phyloP scores from a whole-genome alignment of 2,113 vertebrate species.

The Hypomesus transpacificus region DNA sequence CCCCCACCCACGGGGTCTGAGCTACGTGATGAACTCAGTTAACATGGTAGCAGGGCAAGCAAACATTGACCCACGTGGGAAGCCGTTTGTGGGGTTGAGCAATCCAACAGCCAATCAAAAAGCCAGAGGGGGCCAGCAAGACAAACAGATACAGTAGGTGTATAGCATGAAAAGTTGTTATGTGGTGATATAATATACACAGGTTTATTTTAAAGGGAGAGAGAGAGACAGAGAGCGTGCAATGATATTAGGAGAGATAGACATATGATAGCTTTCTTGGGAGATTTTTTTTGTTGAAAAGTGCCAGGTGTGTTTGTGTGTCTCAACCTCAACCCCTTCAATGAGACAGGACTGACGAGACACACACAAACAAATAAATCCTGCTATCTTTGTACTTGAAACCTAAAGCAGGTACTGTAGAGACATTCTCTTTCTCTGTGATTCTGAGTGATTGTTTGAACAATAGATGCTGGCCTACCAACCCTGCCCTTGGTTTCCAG shows the following conservation, averaged over 20 bases:
- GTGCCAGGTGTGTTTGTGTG: neutral
- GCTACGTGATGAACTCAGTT: neutral
- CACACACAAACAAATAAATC: neutral
- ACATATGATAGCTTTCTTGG: neutral
- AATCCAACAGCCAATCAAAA: neutral
- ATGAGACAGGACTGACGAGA: neutral
- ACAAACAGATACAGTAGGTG: neutral
- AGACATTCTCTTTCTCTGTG: no score
- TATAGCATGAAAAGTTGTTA: neutral
- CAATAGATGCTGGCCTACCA: no score
- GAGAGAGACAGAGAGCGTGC: conserved; percentile 5
- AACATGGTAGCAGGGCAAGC: conserved; percentile 7
- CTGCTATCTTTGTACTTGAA: neutral
- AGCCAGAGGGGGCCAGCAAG: neutral
- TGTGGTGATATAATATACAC: conserved; percentile 6
- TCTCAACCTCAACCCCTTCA: neutral
- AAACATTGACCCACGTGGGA: neutral
- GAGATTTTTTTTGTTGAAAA: no score
- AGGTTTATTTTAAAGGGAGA: conserved; percentile 9
- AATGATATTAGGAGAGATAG: conserved; percentile 17
- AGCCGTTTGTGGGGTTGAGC: neutral
- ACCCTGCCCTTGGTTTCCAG: no score
- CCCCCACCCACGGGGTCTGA: no score
- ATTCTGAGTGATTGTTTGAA: no score
- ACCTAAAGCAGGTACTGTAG: no score